phyloP scores from a whole-genome alignment of 2,797 vertebrate genomes.

The Acomys russatus region DNA sequence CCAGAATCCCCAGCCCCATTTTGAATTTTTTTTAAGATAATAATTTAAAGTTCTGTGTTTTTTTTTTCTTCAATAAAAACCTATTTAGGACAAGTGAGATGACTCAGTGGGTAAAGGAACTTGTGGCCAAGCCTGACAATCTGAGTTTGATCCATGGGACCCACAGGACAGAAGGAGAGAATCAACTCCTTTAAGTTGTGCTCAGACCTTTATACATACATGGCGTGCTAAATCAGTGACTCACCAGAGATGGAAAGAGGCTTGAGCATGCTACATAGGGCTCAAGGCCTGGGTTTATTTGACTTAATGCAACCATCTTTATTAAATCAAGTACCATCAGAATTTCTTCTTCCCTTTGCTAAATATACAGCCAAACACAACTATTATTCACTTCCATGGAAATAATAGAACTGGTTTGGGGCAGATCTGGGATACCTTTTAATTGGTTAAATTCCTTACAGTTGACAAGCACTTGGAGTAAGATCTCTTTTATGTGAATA shows the following conservation, averaged over 20 bases:
- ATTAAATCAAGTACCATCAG: not conserved
- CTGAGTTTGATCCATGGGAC: not conserved
- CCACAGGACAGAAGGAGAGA: not conserved
- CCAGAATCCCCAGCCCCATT: not conserved
- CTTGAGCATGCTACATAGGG: not conserved
- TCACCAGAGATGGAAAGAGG: not conserved
- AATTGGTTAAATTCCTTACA: not conserved
- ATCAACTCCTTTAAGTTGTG: not conserved
- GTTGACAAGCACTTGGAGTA: not conserved
- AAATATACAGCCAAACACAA: not conserved
- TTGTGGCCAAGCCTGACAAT: not conserved
- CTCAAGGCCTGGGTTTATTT: not conserved
- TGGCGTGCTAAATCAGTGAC: not conserved
- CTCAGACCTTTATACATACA: not conserved
- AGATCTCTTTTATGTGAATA: not conserved
- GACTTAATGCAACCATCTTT: not conserved
- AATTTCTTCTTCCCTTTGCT: not conserved
- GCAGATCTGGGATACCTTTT: not conserved
- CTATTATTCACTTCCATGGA: constrained; percentile 6
- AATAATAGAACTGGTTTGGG: not conserved
- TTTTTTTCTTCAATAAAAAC: constrained; percentile 14
- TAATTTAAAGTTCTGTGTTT: not conserved
- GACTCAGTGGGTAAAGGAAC: not conserved
- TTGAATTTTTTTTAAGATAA: constrained; percentile 15
- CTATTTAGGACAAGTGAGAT: not conserved